These are phyloP conservation scores for Agrenia bidenticulata DNA, from an alignment of 2,888 invertebrate species.

Conservation along the genomic window DNA sequence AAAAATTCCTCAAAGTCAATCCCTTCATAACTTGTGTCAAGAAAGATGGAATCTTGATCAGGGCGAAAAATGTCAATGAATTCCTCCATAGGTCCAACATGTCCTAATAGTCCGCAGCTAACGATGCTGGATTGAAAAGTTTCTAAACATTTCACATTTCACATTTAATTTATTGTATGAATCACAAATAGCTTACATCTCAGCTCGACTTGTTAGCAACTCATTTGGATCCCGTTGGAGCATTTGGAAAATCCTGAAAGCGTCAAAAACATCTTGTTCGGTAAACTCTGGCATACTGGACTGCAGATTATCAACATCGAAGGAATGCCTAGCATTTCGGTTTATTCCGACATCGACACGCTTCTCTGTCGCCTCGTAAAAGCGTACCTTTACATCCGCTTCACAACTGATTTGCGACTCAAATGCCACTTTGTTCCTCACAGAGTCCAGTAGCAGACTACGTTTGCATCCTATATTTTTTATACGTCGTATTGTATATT, in stretches of 20 bases:
- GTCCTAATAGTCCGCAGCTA: neutral
- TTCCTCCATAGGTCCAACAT: conserved; percentile 1
- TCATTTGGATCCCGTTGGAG: neutral
- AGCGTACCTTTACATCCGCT: neutral
- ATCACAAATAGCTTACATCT: neutral
- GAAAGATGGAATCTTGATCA: neutral
- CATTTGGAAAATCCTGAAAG: neutral
- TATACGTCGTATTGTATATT: too few species aligned
- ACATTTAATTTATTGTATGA: too few species aligned
- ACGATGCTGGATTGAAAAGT: neutral
- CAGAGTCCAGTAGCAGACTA: neutral
- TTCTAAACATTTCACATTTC: neutral
- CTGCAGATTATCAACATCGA: neutral
- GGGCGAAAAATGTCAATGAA: neutral
- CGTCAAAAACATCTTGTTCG: conserved; percentile 1
- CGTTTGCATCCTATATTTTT: neutral
- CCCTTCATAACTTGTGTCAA: conserved; percentile 5
- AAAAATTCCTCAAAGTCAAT: conserved; percentile 9
- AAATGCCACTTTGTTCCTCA: neutral
- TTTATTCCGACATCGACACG: neutral
- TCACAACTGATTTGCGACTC: conserved; percentile 2
- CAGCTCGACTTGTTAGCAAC: neutral
- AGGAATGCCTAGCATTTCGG: neutral
- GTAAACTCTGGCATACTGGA: neutral
- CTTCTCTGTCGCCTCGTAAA: neutral